Base-by-base conservation (phyloP, 2,888 invertebrate species). In the Erebia palarica region DNA sequence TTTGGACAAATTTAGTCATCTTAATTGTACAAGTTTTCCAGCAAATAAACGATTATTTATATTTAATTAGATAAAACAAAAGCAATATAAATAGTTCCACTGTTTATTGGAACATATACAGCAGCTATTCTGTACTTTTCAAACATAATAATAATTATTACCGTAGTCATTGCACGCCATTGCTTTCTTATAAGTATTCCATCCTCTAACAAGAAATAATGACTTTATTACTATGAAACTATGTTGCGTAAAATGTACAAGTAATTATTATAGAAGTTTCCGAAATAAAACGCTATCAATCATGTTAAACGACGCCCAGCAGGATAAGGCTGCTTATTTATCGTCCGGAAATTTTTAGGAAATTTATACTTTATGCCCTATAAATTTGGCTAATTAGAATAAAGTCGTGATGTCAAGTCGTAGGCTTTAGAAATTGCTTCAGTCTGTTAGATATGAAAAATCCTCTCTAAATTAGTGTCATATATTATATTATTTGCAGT, bases 291-390 rank as follows among this genome's bases (percentile, higher is more conserved):
- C 47, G 60, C 61, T 9, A 72, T 72, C 60, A 63, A 72, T 72
- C 65, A 70, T 70, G 68, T 65, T 55, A 13, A 60, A 65, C 58
- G 58, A 67, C 66, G 58, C 44, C 21, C 16, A 16, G 49, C 51
- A 53, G 36, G 67, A 68, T 68, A 67, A 53, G 58, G 14, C 44
- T 69, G 67, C 64, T 72, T 64, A 69, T 67, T 72, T 64, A 67
- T 69, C 63, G 66, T 27, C 11, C 9, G 11, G 55, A 16, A 42
- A 66, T 69, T 66, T 69, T 63, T 1, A 47, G 51, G 27, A 60
- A 27, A 49, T 60, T 18, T 49, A 63, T 53, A 42, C 58, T 69
- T 65, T 36, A 44, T 49, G 49, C 21, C 21, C 21, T 49, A 63
- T 21, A 61, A 21, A 21, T 47, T 61, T 60, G 3, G 63, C 63